Conservation (phyloP, 2,888 invertebrate species). For the Drosophila falleni region DNA sequence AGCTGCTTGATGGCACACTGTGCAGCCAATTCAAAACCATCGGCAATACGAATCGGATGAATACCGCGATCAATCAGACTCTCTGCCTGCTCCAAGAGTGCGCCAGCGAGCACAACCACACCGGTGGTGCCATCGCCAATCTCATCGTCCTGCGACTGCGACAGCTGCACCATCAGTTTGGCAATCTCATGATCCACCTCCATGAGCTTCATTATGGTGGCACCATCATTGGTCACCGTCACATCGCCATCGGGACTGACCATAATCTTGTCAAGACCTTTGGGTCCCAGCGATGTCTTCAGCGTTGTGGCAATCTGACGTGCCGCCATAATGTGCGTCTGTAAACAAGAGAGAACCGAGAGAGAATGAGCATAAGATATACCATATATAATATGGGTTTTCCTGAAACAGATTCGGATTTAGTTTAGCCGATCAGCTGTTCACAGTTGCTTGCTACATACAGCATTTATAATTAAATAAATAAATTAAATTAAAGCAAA, state of each 20-base stretch:
- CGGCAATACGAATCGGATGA: conserved; percentile 99
- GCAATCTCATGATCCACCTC: conserved; percentile 99
- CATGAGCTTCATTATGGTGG: conserved; percentile 99
- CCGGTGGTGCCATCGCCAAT: conserved; percentile 99
- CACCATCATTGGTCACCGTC: conserved; percentile 99
- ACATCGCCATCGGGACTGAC: conserved; percentile 98
- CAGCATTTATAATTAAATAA: no score
- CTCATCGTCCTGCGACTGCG: conserved; percentile 99
- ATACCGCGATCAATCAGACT: conserved; percentile 97
- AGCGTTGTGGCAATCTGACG: conserved; percentile 95
- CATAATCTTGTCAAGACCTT: conserved; percentile 99
- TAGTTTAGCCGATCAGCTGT: no score
- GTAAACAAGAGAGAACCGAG: conserved; percentile 79
- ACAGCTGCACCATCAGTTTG: conserved; percentile 98
- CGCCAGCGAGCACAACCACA: conserved; percentile 94
- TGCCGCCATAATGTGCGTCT: conserved; percentile 99
- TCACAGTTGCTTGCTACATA: no score
- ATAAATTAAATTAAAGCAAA: no score
- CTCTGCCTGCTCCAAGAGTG: conserved; percentile 97
- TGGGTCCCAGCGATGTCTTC: conserved; percentile 97
- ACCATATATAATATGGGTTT: no score
- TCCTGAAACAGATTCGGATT: no score
- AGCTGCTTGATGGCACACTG: conserved; percentile 94
- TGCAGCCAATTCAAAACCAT: conserved; percentile 99
- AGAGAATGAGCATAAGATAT: not conserved